Evolutionary conservation across 2,797 vertebrate species (phyloP).

Genomic region (Oceanodroma leucorhoa): DNA sequence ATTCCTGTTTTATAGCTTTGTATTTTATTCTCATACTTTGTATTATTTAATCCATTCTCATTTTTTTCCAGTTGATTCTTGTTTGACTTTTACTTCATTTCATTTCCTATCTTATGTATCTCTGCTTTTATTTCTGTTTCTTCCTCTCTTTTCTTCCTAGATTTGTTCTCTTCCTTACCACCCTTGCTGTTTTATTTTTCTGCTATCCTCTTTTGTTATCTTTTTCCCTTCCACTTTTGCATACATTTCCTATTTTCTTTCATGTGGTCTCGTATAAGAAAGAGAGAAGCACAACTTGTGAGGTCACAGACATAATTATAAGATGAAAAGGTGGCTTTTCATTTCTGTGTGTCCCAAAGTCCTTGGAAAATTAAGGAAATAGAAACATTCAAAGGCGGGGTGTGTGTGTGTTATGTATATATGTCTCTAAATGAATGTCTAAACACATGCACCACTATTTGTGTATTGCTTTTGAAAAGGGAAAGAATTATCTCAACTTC

Average conservation of each 20-base stretch:
- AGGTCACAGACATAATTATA: neutral
- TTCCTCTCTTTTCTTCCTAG: neutral
- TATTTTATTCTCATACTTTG: neutral
- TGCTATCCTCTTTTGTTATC: neutral
- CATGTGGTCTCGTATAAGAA: neutral
- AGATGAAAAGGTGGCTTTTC: neutral
- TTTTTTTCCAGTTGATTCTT: neutral
- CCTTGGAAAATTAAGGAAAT: neutral
- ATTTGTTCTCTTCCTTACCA: neutral
- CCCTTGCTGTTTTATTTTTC: neutral
- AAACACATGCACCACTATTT: neutral
- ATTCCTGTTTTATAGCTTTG: neutral
- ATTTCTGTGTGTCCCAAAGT: neutral
- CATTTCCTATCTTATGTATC: neutral
- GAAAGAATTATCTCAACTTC: neutral
- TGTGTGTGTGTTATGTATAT: neutral
- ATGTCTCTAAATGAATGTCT: neutral
- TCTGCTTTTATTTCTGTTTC: neutral
- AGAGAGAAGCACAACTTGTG: neutral
- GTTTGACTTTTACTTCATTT: neutral
- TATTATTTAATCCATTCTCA: neutral
- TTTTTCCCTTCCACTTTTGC: neutral
- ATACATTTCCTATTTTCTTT: neutral
- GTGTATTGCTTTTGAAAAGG: neutral
- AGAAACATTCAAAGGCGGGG: neutral